Evolutionary conservation across 2,797 vertebrate species (phyloP).

Genomic region (Melopsittacus undulatus): DNA sequence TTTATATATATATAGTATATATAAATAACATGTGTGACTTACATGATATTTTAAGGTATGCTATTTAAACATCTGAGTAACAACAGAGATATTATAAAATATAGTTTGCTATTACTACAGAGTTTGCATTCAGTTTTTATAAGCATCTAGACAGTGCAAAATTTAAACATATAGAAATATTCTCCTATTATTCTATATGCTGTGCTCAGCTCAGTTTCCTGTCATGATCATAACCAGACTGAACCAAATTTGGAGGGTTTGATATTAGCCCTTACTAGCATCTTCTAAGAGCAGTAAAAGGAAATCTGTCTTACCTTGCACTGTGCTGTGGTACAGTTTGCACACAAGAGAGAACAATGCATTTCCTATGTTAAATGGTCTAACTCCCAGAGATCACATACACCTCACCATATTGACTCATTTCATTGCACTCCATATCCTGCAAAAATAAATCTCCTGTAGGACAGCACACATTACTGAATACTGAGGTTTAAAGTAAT

Average conservation of each 20-base stretch:
- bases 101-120: slow-evolving; percentile 47
- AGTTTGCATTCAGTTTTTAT: slow-evolving; percentile 61
- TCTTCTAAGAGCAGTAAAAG: slow-evolving; percentile 39
- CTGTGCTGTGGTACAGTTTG: neutral
- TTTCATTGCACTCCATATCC: slow-evolving; percentile 78
- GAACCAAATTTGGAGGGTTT: slow-evolving; percentile 17
- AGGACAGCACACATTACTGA: slow-evolving; percentile 73
- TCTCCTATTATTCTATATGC: slow-evolving; percentile 12
- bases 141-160: slow-evolving; percentile 66
- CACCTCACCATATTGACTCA: slow-evolving; percentile 76
- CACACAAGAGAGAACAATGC: slow-evolving; percentile 47
- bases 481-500: slow-evolving; percentile 69
- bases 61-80: slow-evolving; percentile 61
- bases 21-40: slow-evolving; percentile 38
- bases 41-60: slow-evolving; percentile 34
- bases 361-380: slow-evolving; percentile 65
- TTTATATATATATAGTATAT: slow-evolving; percentile 57
- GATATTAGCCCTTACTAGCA: slow-evolving; percentile 33
- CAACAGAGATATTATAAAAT: slow-evolving; percentile 60
- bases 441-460: slow-evolving; percentile 76
- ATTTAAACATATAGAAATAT: slow-evolving; percentile 57
- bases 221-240: neutral
- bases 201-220: slow-evolving; percentile 33
- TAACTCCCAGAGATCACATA: slow-evolving; percentile 75
- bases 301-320: slow-evolving; percentile 43